Conservation (phyloP, 2,113 vertebrate genomes). For the Drymodes brunneopygia region DNA sequence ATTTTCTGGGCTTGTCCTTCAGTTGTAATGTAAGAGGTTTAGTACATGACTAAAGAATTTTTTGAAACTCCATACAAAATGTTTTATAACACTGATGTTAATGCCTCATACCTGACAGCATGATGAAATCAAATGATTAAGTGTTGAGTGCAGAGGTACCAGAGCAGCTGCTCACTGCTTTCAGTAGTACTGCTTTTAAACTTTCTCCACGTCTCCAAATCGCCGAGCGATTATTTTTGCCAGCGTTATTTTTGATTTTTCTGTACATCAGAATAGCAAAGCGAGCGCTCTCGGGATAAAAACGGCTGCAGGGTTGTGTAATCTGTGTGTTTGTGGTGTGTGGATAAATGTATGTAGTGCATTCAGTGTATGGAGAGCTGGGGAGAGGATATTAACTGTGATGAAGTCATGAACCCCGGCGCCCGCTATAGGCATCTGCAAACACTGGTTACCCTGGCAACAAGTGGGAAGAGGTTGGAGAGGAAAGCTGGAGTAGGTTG, state of each 20-base stretch:
- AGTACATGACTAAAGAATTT: neutral
- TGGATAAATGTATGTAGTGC: neutral
- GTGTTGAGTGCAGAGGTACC: neutral
- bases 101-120: neutral
- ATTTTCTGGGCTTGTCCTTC: neutral
- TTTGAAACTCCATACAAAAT: neutral
- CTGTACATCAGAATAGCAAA: neutral
- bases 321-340: neutral
- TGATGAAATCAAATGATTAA: neutral
- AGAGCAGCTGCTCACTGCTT: neutral
- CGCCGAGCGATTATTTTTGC: neutral
- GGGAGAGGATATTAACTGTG: conserved; percentile 42
- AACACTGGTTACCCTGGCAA: conserved; percentile 77
- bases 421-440: conserved; percentile 64
- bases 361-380: neutral
- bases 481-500: conserved; percentile 66
- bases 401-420: conserved; percentile 58
- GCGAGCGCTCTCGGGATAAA: neutral
- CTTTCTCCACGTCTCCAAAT: conserved; percentile 16
- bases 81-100: neutral
- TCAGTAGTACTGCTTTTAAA: conserved; percentile 14
- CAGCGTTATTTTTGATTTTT: neutral
- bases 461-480: conserved; percentile 68
- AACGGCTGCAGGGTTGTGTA: neutral
- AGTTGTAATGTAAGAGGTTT: neutral